phyloP scores from a whole-genome alignment of 2,888 invertebrate species.

The Ditula angustiorana region DNA sequence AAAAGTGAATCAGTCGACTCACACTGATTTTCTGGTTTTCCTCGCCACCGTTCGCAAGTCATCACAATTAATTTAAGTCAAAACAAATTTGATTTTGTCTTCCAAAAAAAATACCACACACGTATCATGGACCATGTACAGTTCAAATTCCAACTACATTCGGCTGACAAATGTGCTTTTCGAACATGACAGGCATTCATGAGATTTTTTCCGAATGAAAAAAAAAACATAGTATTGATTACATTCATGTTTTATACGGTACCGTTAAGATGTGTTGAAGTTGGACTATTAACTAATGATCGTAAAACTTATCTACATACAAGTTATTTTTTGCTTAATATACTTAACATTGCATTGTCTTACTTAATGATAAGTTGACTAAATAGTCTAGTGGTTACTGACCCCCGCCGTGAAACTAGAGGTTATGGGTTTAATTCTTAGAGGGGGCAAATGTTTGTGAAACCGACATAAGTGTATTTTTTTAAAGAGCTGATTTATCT shows the following conservation, averaged over 20 bases:
- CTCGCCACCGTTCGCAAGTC: constrained; percentile 41
- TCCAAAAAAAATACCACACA: neutral
- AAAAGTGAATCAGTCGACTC: constrained; percentile 23
- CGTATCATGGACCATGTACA: neutral
- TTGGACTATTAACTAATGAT: neutral
- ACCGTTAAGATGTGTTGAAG: constrained; percentile 9
- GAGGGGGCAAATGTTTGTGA: too few species aligned
- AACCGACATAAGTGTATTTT: too few species aligned
- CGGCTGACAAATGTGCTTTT: neutral
- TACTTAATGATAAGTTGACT: neutral
- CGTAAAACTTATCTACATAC: neutral
- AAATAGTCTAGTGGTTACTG: too few species aligned
- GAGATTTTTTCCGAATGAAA: constrained; percentile 10
- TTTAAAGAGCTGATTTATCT: too few species aligned
- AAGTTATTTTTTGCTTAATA: neutral
- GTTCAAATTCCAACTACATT: neutral
- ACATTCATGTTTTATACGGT: neutral
- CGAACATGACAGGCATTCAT: neutral
- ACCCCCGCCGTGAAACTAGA: too few species aligned
- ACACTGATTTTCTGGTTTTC: constrained; percentile 37
- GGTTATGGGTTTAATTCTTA: too few species aligned
- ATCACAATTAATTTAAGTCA: constrained; percentile 43
- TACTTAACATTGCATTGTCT: neutral
- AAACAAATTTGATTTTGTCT: constrained; percentile 18
- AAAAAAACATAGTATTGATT: constrained; percentile 22